Evolutionary conservation across 2,797 vertebrate species (phyloP).

Genomic region (Pachyuromys duprasi): DNA sequence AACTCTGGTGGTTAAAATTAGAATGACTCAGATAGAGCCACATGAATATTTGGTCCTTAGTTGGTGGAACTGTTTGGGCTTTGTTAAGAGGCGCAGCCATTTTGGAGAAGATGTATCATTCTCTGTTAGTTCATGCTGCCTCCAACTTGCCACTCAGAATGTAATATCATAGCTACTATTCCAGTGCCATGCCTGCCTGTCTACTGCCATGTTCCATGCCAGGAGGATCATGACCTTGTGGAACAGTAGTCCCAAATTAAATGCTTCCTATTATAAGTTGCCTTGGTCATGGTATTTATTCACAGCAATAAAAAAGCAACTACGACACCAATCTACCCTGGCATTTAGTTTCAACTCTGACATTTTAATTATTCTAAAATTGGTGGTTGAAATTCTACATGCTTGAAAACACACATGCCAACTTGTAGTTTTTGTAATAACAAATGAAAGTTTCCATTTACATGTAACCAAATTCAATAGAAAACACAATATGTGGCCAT

Average conservation of each 20-base stretch:
- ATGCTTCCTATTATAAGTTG: neutral
- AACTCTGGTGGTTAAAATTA: neutral
- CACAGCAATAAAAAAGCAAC: neutral
- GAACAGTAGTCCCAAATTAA: neutral
- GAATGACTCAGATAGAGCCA: neutral
- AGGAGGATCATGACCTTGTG: neutral
- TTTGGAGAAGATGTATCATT: neutral
- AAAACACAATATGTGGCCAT: neutral
- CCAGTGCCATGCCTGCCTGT: neutral
- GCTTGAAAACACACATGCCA: neutral
- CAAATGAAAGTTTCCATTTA: constrained; percentile 14
- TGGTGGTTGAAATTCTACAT: neutral
- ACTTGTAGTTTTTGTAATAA: neutral
- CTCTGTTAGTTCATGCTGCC: too few relatives aligned
- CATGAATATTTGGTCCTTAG: neutral
- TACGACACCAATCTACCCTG: neutral
- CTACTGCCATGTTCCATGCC: neutral
- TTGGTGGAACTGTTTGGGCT: too few relatives aligned
- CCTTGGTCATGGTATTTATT: neutral
- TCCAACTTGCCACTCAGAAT: neutral
- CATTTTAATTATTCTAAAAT: constrained; percentile 2
- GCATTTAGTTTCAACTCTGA: constrained; percentile 39
- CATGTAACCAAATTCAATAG: neutral
- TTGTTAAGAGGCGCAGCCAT: neutral
- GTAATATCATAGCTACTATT: neutral